A percentile compares a stretch with the other conserved stretches of the same genome.
phyloP scores from a whole-genome alignment of 2,888 invertebrate species.

The Phorcus lineatus region DNA sequence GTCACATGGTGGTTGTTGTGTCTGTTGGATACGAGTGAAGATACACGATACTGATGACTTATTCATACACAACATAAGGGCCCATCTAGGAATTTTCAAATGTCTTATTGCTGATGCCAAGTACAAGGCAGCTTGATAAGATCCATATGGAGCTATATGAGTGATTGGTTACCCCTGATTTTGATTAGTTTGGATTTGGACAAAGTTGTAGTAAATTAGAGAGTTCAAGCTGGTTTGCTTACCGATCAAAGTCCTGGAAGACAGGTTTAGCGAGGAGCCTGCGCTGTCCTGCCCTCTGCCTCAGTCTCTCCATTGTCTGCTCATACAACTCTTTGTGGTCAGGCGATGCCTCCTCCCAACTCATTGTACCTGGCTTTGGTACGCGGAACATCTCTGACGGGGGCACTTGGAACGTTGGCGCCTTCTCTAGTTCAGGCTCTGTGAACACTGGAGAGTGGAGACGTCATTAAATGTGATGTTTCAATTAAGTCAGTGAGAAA shows the following conservation, averaged over 20 bases:
- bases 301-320: slow-evolving; percentile 68
- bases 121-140: no score
- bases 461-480: background rate
- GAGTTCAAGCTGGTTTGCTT: background rate
- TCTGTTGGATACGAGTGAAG: slow-evolving; percentile 47
- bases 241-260: slow-evolving; percentile 76
- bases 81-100: no score
- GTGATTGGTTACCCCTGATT: no score
- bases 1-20: slow-evolving; percentile 75
- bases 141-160: no score
- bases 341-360: slow-evolving; percentile 67
- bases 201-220: no score
- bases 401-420: slow-evolving; percentile 67
- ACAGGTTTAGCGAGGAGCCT: slow-evolving; percentile 71
- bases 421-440: slow-evolving; percentile 71
- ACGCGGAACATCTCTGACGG: slow-evolving; percentile 70
- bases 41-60: no score
- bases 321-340: slow-evolving; percentile 68
- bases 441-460: slow-evolving; percentile 71
- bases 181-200: no score
- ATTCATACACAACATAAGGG: no score
- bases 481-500: no score
- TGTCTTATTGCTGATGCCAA: no score
- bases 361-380: slow-evolving; percentile 73
- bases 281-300: slow-evolving; percentile 67